A percentile compares a stretch with the other conserved stretches of the same genome.
These are phyloP conservation scores for Alouatta caraya DNA, from an alignment of 2,797 vertebrate species.

Conservation along the genomic window DNA sequence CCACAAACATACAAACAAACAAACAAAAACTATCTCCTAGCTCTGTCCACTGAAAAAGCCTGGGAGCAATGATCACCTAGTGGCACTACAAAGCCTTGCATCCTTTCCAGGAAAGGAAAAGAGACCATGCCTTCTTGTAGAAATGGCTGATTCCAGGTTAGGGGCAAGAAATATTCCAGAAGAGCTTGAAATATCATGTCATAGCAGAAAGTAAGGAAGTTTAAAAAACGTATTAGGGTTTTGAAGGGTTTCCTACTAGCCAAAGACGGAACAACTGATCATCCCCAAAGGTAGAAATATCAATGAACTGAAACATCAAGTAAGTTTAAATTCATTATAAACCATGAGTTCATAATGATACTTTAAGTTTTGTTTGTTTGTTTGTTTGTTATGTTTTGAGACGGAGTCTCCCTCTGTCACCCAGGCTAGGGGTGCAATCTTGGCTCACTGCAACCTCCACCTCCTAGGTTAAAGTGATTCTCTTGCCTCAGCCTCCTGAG, in stretches of 20 bases:
- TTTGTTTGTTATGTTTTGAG: too few relatives aligned
- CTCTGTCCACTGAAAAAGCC: neutral
- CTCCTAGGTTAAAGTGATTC: too few relatives aligned
- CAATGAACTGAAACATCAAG: neutral
- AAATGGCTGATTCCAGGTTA: neutral
- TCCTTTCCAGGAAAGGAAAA: neutral
- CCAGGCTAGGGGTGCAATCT: too few relatives aligned
- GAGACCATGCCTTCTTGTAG: neutral
- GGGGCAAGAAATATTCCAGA: neutral
- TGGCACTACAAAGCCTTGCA: neutral
- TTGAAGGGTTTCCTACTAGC: neutral
- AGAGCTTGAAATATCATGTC: neutral
- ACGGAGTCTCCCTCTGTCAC: too few relatives aligned
- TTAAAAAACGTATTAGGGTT: neutral
- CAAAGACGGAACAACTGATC: neutral
- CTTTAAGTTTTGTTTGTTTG: neutral
- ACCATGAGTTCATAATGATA: neutral
- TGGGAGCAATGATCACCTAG: neutral
- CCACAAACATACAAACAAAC: too few relatives aligned
- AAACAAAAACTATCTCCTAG: neutral
- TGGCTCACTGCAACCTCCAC: too few relatives aligned
- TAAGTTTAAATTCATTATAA: neutral
- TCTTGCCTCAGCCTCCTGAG: too few relatives aligned
- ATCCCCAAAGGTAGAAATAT: neutral
- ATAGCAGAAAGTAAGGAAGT: neutral